Conservation (phyloP, 2,888 invertebrate genomes). For the Lochmaea capreae region DNA sequence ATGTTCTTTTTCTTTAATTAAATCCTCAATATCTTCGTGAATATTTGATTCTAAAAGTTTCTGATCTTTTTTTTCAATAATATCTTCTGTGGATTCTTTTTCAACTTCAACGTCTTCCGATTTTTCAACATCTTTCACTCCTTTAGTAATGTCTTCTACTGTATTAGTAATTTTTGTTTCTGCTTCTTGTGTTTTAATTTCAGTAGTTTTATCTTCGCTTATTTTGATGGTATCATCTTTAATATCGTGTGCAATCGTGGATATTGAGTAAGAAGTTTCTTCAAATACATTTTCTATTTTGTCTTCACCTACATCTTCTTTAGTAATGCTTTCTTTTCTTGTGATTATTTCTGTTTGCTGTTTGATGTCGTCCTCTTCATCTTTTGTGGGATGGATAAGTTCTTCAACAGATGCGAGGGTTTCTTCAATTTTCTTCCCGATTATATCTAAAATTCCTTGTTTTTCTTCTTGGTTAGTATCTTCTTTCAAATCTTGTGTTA, state of each 20-base stretch:
- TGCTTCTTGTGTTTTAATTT: constrained; percentile 4
- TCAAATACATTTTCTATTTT: constrained; percentile 17
- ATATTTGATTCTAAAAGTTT: neutral
- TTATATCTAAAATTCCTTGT: constrained; percentile 10
- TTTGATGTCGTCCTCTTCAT: constrained; percentile 14
- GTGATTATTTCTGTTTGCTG: neutral
- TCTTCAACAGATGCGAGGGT: constrained; percentile 23
- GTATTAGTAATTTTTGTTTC: neutral
- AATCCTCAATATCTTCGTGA: constrained; percentile 23
- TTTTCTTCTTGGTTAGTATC: constrained; percentile 5
- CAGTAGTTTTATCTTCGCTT: neutral
- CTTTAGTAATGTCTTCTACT: constrained; percentile 6
- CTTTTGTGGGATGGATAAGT: constrained; percentile 15
- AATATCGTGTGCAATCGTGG: constrained; percentile 11
- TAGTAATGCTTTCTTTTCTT: constrained; percentile 21
- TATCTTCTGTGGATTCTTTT: neutral
- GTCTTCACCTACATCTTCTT: constrained; percentile 19
- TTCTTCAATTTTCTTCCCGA: constrained; percentile 28
- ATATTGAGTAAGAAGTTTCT: constrained; percentile 28
- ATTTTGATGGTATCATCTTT: neutral
- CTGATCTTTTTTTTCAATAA: constrained; percentile 25
- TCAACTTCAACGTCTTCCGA: neutral
- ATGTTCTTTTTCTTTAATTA: constrained; percentile 45
- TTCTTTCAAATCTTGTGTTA: constrained; percentile 35
- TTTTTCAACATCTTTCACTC: constrained; percentile 18